phyloP scores from a whole-genome alignment of 2,888 invertebrate species.

The Hirudinaria manillensis region DNA sequence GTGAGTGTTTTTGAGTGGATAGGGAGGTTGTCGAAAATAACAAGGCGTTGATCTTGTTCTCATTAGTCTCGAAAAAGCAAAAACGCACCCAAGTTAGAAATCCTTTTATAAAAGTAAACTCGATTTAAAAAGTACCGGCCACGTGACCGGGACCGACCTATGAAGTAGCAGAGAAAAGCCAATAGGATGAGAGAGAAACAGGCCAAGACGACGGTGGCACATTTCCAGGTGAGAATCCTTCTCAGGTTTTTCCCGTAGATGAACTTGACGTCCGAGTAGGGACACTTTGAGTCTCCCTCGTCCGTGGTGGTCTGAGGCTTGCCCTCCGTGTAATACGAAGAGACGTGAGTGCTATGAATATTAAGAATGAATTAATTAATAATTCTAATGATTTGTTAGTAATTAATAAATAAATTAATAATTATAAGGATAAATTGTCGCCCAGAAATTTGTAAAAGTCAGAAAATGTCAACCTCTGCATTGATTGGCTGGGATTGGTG shows the following conservation, averaged over 20 bases:
- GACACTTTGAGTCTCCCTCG: neutral
- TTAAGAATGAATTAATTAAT: neutral
- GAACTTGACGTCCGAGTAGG: constrained; percentile 14
- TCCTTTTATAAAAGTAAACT: no score
- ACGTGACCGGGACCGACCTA: neutral
- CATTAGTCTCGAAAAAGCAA: no score
- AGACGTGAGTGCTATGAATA: neutral
- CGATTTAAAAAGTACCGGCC: no score
- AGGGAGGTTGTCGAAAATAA: no score
- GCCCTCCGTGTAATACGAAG: neutral
- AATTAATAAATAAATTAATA: no score
- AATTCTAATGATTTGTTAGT: no score
- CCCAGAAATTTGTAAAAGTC: no score
- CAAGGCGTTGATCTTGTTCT: no score
- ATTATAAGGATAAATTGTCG: no score
- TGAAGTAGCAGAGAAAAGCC: constrained; percentile 21
- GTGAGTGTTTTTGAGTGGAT: no score
- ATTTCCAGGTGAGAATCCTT: constrained; percentile 11
- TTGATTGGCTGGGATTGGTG: constrained; percentile 4
- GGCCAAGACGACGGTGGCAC: constrained; percentile 8
- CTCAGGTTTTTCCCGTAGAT: constrained; percentile 16
- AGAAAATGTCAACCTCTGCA: neutral
- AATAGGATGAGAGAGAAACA: constrained; percentile 10
- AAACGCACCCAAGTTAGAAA: no score
- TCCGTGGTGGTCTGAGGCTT: neutral